Base-by-base conservation (phyloP, 2,113 vertebrate genomes). In the Casuarius casuarius region DNA sequence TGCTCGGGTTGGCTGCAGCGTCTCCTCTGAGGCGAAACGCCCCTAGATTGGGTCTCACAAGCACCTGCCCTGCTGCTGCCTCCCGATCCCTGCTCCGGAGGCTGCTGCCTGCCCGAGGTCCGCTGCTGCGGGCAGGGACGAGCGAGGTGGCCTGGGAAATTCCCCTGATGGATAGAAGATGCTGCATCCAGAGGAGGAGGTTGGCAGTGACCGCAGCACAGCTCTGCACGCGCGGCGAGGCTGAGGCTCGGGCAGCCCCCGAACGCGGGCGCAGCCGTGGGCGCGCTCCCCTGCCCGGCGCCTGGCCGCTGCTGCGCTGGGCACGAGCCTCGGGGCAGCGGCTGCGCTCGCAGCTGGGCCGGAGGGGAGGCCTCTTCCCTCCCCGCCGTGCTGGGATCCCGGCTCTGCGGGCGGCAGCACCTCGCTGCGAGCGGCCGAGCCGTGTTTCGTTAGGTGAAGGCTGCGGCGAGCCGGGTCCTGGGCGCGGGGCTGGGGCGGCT, bases 371-470 rank as follows among this genome's bases (percentile, higher is more conserved):
- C 11, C 51, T 83, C 66, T 12, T 58, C 73, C 15, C 33, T 46
- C 38, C 59, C 42, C 42, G 46, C 56, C 52, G 5, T 11, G 38
- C 42, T 63, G 49, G 40, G 26, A 74, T 29, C 38, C 63, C 54
- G 51, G 35, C 31, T 70, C 9, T 44, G 16, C 28, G 76, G 95
- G n/a, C 93, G 83, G 68, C 63, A 95, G 95, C 84, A 75, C 91
- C 94, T 68, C 61, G 76, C 91, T 92, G 73, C 71, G 84, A 84
- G 66, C 19, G 83, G 48, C 56, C 94, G 63, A 3, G 91, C 74
- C 78, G 0, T 5, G 33, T 40, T 84, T 91, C 87, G 76, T 94
- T 89, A 80, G 72, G 87, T 92, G 52, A 94, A 96, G 84, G 52
- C 82, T 87, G 74, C 89, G 87, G 84, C n/a, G 66, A 40, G 62